Base-by-base conservation (phyloP, 2,888 invertebrate genomes). In the Scotopteryx bipunctaria region DNA sequence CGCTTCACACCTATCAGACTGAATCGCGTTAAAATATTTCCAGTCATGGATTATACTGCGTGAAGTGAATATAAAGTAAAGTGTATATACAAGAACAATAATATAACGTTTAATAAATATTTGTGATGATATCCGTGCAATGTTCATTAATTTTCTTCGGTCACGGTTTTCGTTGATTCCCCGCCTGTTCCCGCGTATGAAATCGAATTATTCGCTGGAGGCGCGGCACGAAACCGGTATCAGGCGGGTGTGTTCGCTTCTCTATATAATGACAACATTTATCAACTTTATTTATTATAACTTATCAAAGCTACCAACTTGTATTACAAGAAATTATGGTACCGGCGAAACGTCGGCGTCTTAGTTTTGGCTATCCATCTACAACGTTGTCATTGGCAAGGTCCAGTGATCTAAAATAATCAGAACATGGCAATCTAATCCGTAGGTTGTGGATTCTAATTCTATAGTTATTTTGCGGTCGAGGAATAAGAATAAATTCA, bases 61-160 rank as follows among this genome's bases (percentile, higher is more conserved):
- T 27, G 9, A 55, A 45, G 31, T 6, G 5, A 33, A 31, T 14
- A 47, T 29, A 48, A 51, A 21, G 38, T 56, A 46, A 5, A 59
- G n/a, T n/a, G n/a, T 66, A 57, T 66, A 69, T 27, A 16, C 15
- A 46, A 55, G 27, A 47, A 55, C 47, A 31, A 9, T 8, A 33
- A 31, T 14, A 47, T 29, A 48, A 51, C 27, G 38, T 56, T 47
- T n/a, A 59, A 69, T 69, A 79, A 82, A 80, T 74, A 78, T 81
- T 81, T 78, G 70, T 69, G 63, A 71, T 67, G 68, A 65, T 66
- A 70, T 65, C 65, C 69, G 61, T 71, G 69, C 65, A 67, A 64
- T 67, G 59, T 75, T 78, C 69, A 83, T 82, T 81, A 81, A 73
- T 76, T 73, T 72, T n/a, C n/a, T n/a, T 78, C 73, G 67, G 79